A percentile compares a stretch with the other conserved stretches of the same genome.
Conservation (phyloP, 2,888 invertebrate genomes). For the Lutraria lutraria region DNA sequence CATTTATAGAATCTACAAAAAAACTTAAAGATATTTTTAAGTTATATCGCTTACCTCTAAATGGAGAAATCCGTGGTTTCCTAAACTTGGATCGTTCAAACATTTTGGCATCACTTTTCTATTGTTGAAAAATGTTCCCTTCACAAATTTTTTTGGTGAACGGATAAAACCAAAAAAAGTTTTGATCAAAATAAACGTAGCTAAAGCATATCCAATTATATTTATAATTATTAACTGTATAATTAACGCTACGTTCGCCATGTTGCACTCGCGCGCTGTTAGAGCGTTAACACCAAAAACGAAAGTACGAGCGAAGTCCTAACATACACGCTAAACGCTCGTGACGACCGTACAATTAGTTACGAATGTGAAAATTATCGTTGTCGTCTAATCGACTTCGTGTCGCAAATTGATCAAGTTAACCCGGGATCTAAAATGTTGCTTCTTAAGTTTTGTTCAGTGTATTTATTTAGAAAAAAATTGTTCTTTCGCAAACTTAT, state of each 20-base stretch:
- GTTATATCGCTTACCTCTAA: conserved; percentile 68
- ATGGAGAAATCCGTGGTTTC: conserved; percentile 75
- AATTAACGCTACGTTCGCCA: conserved; percentile 33
- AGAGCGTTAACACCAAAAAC: not conserved
- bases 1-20: too few species aligned
- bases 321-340: not conserved
- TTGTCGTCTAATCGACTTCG: not conserved
- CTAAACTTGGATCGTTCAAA: conserved; percentile 73
- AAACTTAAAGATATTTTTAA: too few species aligned
- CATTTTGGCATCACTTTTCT: conserved; percentile 73
- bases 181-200: conserved; percentile 44
- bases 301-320: conserved; percentile 22
- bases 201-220: conserved; percentile 62
- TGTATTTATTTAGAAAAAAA: too few species aligned
- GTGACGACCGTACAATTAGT: not conserved
- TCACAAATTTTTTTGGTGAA: conserved; percentile 65
- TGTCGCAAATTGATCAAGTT: too few species aligned
- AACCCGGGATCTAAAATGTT: too few species aligned
- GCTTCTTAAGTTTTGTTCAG: too few species aligned
- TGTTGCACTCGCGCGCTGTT: conserved; percentile 22
- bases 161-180: conserved; percentile 53
- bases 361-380: not conserved
- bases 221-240: conserved; percentile 39
- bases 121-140: conserved; percentile 59
- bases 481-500: too few species aligned